A percentile compares a stretch with the other conserved stretches of the same genome.
These are phyloP conservation scores for Peromyscus leucopus DNA, from an alignment of 2,113 vertebrate genomes.

Conservation along the genomic window DNA sequence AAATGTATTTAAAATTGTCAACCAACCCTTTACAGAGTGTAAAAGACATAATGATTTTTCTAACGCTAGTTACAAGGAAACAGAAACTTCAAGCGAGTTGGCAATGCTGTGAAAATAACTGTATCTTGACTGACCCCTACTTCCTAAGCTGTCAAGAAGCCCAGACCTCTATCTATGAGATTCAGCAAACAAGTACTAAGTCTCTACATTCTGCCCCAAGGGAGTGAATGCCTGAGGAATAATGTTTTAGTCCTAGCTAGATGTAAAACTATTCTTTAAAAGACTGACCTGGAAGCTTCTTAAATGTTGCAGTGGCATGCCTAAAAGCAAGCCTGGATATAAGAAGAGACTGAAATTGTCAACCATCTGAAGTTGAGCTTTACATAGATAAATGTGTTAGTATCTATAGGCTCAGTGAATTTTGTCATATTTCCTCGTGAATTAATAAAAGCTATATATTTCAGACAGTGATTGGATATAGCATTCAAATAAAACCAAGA, in stretches of 20 bases:
- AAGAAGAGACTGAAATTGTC: constrained; percentile 39
- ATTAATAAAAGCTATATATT: constrained; percentile 68
- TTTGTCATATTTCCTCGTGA: constrained; percentile 51
- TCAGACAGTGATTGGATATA: constrained; percentile 53
- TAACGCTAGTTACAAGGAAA: not conserved
- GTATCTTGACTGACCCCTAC: rapidly evolving
- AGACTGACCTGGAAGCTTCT: not conserved
- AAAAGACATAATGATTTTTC: not conserved
- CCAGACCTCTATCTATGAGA: not conserved
- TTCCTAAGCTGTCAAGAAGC: not conserved
- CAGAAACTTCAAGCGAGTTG: not conserved
- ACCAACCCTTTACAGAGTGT: not conserved
- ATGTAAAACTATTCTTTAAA: not conserved
- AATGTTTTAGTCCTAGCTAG: constrained; percentile 15
- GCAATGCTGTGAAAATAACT: not conserved
- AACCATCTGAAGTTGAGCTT: not conserved
- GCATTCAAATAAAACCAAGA: constrained; percentile 79
- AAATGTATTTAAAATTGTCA: not conserved
- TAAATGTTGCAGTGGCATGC: not conserved
- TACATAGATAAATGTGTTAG: constrained; percentile 26
- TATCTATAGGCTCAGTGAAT: constrained; percentile 37
- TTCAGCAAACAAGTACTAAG: not conserved
- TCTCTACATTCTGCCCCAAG: rapidly evolving
- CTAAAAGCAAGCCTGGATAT: rapidly evolving
- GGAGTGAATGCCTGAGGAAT: not conserved